Percentiles rank a stretch among this genome's conserved stretches.
phyloP scores from a whole-genome alignment of 2,113 vertebrate genomes.

The Dascyllus trimaculatus region DNA sequence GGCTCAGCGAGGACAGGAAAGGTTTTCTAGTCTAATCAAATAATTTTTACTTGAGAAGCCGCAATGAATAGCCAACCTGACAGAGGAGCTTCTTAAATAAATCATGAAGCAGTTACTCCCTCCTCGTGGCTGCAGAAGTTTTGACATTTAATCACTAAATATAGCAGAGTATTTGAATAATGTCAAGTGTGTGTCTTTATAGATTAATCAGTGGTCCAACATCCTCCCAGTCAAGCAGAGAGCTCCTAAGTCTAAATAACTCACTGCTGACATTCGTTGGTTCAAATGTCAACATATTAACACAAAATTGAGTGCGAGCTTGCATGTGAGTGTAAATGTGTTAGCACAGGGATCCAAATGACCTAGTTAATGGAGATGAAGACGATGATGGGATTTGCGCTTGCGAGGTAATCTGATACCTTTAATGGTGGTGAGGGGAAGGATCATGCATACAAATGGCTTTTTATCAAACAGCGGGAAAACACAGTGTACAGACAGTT shows the following conservation, averaged over 20 bases:
- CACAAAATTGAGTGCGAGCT: conserved; percentile 16
- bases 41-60: conserved; percentile 18
- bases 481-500: conserved; percentile 25
- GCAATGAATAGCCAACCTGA: conserved; percentile 41
- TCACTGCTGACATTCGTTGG: conserved; percentile 18
- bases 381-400: conserved; percentile 66
- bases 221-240: conserved; percentile 29
- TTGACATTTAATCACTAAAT: conserved; percentile 75
- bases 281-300: conserved; percentile 74
- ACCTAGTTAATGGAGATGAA: conserved; percentile 72
- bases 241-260: conserved; percentile 36
- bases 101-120: conserved; percentile 46
- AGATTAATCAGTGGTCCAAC: conserved; percentile 45
- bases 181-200: conserved; percentile 62
- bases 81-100: conserved; percentile 43
- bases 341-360: conserved; percentile 56
- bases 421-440: conserved; percentile 56
- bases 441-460: conserved; percentile 66
- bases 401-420: conserved; percentile 67
- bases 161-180: conserved; percentile 53
- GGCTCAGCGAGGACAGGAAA: conserved; percentile 46
- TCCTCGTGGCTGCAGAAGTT: conserved; percentile 23
- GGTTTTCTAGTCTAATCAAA: conserved; percentile 53
- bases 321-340: conserved; percentile 13
- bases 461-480: conserved; percentile 53